Conservation (phyloP, 2,113 vertebrate genomes). For the Melanocharis versteri region DNA sequence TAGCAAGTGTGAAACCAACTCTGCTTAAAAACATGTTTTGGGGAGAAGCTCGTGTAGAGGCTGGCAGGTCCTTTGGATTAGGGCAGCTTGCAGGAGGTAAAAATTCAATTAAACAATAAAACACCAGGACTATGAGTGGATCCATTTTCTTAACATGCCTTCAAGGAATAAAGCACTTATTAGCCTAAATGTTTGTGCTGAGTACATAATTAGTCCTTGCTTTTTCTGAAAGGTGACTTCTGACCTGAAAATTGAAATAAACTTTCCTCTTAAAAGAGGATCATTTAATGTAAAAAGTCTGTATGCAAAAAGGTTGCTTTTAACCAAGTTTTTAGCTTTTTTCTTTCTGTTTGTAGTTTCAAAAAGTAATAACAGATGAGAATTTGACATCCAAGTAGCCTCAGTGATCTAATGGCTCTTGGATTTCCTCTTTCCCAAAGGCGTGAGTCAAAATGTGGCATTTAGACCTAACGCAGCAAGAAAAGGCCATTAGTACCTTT, state of each 20-base stretch:
- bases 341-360: neutral
- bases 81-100: neutral
- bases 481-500: neutral
- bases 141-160: neutral
- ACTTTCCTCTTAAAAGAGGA: neutral
- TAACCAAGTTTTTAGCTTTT: neutral
- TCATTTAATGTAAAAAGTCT: neutral
- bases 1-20: neutral
- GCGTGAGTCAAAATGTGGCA: neutral
- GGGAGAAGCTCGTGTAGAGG: neutral
- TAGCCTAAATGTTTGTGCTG: neutral
- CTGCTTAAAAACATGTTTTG: neutral
- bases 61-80: neutral
- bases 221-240: neutral
- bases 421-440: neutral
- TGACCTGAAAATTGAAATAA: neutral
- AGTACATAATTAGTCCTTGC: neutral
- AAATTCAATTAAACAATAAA: neutral
- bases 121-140: neutral
- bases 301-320: neutral
- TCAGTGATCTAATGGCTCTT: neutral
- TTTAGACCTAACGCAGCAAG: neutral
- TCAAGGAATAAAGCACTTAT: neutral
- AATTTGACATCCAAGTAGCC: neutral
- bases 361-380: neutral